Evolutionary conservation across 2,113 vertebrate genomes (phyloP).

Genomic region (Cyprinodon brontotheroides): DNA sequence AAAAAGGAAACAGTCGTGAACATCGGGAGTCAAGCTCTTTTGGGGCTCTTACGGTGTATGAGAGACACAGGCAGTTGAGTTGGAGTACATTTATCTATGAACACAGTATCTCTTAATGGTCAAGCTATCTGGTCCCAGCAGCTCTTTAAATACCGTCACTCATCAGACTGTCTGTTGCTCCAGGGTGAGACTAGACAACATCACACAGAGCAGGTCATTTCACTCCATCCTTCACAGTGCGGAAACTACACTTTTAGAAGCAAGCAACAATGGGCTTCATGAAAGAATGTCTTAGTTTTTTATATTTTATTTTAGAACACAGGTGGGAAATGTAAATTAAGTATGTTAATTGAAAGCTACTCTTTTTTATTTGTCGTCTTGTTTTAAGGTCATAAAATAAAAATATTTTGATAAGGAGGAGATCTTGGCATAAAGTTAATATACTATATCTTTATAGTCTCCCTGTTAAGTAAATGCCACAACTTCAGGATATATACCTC

Average conservation of each 20-base stretch:
- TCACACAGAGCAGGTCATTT: constrained; percentile 19
- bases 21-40: not conserved
- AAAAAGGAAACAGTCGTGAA: not conserved
- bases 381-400: not conserved
- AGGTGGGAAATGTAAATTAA: not conserved
- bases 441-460: no score
- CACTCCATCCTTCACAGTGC: constrained; percentile 12
- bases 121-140: constrained; percentile 29
- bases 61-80: not conserved
- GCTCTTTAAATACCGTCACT: constrained; percentile 63
- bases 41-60: no score
- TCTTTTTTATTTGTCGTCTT: no score
- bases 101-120: constrained; percentile 25
- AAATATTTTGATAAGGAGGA: no score
- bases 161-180: constrained; percentile 36
- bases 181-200: constrained; percentile 14
- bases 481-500: no score
- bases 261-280: no score
- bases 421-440: no score
- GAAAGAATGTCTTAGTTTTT: no score
- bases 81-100: constrained; percentile 24
- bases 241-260: not conserved
- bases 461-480: no score
- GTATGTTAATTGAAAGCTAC: no score
- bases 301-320: not conserved